phyloP scores from a whole-genome alignment of 2,797 vertebrate genomes.

The Rhinatrema bivittatum region DNA sequence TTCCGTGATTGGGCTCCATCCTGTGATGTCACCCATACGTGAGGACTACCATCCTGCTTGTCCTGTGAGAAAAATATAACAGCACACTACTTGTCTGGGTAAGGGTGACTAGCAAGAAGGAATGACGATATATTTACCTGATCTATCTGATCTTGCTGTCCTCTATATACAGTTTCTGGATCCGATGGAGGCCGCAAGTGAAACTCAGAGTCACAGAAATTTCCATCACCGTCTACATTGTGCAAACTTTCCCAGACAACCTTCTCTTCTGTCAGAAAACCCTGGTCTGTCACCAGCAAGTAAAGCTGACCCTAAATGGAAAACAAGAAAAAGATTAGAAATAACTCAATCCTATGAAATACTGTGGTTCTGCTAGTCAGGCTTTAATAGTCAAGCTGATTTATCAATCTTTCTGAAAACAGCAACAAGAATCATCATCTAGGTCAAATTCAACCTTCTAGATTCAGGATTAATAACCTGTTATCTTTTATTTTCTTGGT shows the following conservation, averaged over 20 bases:
- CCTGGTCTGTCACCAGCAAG: constrained; percentile 94
- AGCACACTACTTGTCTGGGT: too few relatives aligned
- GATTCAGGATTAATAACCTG: too few relatives aligned
- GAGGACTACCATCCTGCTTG: too few relatives aligned
- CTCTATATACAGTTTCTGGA: constrained; percentile 89
- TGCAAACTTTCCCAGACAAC: constrained; percentile 97
- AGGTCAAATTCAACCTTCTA: not conserved
- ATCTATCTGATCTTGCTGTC: constrained; percentile 97
- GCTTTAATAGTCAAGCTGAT: too few relatives aligned
- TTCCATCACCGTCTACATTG: constrained; percentile 93
- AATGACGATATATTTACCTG: constrained; percentile 74
- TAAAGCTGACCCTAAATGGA: constrained; percentile 85
- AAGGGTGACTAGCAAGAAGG: too few relatives aligned
- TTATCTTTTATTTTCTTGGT: too few relatives aligned
- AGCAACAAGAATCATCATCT: not conserved
- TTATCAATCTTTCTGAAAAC: too few relatives aligned
- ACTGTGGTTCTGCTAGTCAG: too few relatives aligned
- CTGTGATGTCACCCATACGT: too few relatives aligned
- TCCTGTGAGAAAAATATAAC: too few relatives aligned
- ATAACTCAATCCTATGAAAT: not conserved
- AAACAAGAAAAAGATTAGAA: constrained; percentile 9
- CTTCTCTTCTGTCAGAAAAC: constrained; percentile 96
- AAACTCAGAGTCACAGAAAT: constrained; percentile 96
- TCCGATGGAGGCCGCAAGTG: constrained; percentile 88
- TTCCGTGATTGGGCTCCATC: too few relatives aligned